Percentiles rank a stretch among this genome's conserved stretches.
Conservation (phyloP, 2,113 vertebrate genomes). For the Acanthisitta chloris region DNA sequence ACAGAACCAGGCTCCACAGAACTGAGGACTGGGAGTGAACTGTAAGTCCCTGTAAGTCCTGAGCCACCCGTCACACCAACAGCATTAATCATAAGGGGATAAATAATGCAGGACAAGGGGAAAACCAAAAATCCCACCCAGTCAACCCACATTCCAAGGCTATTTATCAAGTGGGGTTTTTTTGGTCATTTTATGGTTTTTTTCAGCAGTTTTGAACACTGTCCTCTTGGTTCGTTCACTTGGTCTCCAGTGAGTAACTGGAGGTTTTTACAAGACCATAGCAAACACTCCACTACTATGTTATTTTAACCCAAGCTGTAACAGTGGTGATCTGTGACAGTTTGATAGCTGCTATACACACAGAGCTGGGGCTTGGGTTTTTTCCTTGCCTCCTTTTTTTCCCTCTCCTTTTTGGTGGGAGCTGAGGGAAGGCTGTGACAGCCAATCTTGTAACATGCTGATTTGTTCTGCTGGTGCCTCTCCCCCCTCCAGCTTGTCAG, state of each 20-base stretch:
- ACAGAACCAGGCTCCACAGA: not conserved
- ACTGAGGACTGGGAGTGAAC: not conserved
- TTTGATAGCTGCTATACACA: not conserved
- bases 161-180: not conserved
- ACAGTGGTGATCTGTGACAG: not conserved
- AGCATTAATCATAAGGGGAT: not conserved
- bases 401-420: not conserved
- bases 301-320: not conserved
- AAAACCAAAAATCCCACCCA: not conserved
- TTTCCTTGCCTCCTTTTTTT: not conserved
- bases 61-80: not conserved
- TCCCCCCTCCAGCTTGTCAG: not conserved
- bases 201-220: not conserved
- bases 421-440: not conserved
- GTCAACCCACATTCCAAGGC: not conserved
- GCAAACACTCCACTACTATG: not conserved
- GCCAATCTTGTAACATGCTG: not conserved
- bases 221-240: not conserved
- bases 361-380: not conserved
- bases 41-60: not conserved
- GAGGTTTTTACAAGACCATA: conserved; percentile 24
- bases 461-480: not conserved
- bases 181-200: not conserved
- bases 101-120: not conserved
- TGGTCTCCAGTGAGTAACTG: not conserved